Percentiles rank a stretch among this genome's conserved stretches.
Conservation (phyloP, 2,113 vertebrate species). For the Cygnus buccinator region DNA sequence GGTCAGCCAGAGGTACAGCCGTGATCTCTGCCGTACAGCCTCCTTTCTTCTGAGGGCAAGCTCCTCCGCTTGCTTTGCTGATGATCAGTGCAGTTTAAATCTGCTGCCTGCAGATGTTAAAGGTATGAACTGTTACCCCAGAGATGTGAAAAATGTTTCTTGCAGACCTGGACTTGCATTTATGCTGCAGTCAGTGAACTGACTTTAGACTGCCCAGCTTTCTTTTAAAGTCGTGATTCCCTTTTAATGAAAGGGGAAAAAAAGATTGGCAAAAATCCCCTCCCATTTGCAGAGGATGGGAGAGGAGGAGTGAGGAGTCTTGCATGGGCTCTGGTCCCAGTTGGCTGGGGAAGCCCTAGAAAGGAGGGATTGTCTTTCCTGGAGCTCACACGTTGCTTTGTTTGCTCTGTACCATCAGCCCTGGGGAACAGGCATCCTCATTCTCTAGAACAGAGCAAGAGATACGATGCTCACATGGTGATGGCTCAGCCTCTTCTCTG, state of each 20-base stretch:
- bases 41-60: not conserved
- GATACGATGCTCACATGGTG: not conserved
- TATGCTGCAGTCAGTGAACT: not conserved
- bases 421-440: not conserved
- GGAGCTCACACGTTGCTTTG: not conserved
- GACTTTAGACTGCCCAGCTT: not conserved
- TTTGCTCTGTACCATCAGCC: not conserved
- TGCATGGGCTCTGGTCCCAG: not conserved
- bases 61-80: not conserved
- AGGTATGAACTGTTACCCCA: not conserved
- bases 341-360: not conserved
- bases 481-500: not conserved
- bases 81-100: not conserved
- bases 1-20: not conserved
- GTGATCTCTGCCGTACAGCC: fast-evolving
- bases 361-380: not conserved
- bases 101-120: not conserved
- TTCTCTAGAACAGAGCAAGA: not conserved
- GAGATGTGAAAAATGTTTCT: not conserved
- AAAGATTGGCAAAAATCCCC: not conserved
- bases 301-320: not conserved
- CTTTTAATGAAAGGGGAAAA: not conserved
- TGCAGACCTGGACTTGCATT: not conserved
- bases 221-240: not conserved
- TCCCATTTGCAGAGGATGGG: not conserved